These are phyloP conservation scores for Cyphomyrus discorhynchus DNA, from an alignment of 2,113 vertebrate species.

Conservation along the genomic window DNA sequence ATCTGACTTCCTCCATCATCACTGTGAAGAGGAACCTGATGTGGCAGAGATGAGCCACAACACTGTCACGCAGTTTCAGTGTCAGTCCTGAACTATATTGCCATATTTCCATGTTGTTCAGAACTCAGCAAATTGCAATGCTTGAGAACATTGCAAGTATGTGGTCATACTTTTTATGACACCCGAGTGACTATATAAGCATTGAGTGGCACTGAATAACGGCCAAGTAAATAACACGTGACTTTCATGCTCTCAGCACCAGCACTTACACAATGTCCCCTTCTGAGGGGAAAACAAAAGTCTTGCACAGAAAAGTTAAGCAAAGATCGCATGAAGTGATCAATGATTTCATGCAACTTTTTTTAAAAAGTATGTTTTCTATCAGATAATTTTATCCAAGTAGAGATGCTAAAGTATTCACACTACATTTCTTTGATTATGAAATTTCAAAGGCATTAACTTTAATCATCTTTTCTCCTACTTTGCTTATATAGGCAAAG, in stretches of 20 bases:
- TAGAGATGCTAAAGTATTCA: background rate
- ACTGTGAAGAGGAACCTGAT: constrained; percentile 27
- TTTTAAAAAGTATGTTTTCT: background rate
- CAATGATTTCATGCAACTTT: background rate
- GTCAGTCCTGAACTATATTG: background rate
- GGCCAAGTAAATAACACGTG: background rate
- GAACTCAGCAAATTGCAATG: background rate
- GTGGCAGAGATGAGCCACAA: background rate
- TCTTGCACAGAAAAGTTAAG: background rate
- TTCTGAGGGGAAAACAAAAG: background rate
- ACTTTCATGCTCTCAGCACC: background rate
- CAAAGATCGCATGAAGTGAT: background rate
- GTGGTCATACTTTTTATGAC: background rate
- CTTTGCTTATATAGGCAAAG: background rate
- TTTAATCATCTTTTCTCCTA: background rate
- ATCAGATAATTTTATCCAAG: background rate
- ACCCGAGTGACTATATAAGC: background rate
- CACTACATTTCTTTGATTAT: background rate
- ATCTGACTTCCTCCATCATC: constrained; percentile 42
- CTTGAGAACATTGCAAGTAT: background rate
- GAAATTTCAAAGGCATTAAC: background rate
- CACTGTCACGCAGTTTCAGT: background rate
- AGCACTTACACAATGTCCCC: background rate
- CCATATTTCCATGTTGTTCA: background rate
- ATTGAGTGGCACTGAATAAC: background rate